Conservation (phyloP, 2,113 vertebrate genomes). For the Nestor notabilis region DNA sequence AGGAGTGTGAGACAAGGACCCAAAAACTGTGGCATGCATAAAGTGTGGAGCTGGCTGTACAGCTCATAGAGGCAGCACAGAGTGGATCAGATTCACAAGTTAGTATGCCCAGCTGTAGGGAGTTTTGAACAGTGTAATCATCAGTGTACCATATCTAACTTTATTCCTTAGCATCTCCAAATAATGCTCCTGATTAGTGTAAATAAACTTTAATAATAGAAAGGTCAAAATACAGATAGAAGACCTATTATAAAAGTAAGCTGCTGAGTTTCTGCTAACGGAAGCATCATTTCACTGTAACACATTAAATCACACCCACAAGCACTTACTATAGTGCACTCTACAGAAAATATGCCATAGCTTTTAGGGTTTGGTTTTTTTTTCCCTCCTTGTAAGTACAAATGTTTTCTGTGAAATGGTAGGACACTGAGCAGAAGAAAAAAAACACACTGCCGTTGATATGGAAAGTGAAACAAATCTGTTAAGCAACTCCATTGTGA, state of each 20-base stretch:
- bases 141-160: neutral
- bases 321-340: slow-evolving; percentile 25
- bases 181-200: neutral
- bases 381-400: neutral
- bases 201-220: neutral
- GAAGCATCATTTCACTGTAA: neutral
- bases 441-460: neutral
- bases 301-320: slow-evolving; percentile 17
- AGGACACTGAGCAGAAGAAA: neutral
- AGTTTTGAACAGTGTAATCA: neutral
- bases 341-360: neutral
- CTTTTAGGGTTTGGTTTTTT: neutral
- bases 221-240: slow-evolving; percentile 1
- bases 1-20: neutral
- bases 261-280: neutral
- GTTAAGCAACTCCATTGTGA: neutral
- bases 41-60: neutral
- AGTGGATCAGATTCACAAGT: neutral
- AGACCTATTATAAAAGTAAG: neutral
- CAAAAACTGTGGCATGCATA: neutral
- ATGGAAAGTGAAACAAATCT: slow-evolving; percentile 35
- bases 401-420: neutral
- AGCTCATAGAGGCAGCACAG: neutral
- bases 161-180: neutral
- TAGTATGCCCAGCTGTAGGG: neutral